Base-by-base conservation (phyloP, 2,888 invertebrate genomes). In the Drosophila nr. perissopoda region DNA sequence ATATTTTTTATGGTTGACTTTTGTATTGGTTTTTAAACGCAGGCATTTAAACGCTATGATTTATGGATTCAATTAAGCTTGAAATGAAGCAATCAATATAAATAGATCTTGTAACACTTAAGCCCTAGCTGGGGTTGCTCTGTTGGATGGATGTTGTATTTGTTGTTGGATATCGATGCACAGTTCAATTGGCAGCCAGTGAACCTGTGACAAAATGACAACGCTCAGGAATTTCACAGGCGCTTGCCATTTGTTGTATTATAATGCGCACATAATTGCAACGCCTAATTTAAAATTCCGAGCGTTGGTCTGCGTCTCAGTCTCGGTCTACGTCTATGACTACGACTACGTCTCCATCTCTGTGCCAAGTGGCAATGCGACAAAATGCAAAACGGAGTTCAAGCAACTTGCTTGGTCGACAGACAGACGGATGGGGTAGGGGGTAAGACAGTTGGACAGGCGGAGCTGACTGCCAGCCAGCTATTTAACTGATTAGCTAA, bases 181-280 rank as follows among this genome's bases (percentile, higher is more conserved):
- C 25, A 70, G 46, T 69, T 70, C 70, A 70, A 64, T 78, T 72
- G 76, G 42, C 74, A 70, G 77, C 49, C 79, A 80, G 52, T 80
- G 77, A 70, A 62, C 77, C 74, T 65, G 70, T 67, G 65, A 64
- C 63, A 52, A 52, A 52, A 29, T 48, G 59, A 51, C 76, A 79
- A 76, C 59, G 71, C 70, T 71, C 48, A 81, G 88, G 89, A 85
- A 88, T 88, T 85, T 83, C 76, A 66, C 64, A 85, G 78, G 75
- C 83, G 48, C 51, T 56, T 70, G 70, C 61, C 83, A 72, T 65
- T 77, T 81, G 80, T 51, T 83, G 59, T 78, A 81, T 78, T 81
- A 78, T 88, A 89, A 85, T 87, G 79, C 77, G 74, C 83, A 80
- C 89, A 90, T 91, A 90, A 91, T 88, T 88, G 78, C 70, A 49